Conservation (phyloP, 2,113 vertebrate species). For the Pipra filicauda region DNA sequence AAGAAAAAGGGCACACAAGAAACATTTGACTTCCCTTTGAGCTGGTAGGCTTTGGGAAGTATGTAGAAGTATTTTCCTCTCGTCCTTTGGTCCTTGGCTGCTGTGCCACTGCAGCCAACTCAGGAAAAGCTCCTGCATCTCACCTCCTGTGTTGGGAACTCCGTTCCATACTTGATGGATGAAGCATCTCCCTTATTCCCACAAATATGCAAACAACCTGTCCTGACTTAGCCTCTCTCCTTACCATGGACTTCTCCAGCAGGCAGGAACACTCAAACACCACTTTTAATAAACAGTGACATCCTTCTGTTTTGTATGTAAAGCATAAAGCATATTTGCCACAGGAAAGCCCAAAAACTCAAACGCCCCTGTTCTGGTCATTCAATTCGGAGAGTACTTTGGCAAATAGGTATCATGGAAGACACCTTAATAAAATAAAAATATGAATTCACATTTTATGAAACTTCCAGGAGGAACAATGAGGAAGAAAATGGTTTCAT, state of each 20-base stretch:
- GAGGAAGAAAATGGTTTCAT: too few species aligned
- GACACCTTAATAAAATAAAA: neutral
- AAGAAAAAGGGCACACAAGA: neutral
- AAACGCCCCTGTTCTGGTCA: neutral
- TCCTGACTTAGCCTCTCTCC: neutral
- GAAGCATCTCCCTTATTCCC: neutral
- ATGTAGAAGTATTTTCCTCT: neutral
- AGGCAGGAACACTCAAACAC: neutral
- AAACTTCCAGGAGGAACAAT: neutral
- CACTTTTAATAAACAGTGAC: neutral
- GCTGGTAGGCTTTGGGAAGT: neutral
- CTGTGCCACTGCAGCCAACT: neutral
- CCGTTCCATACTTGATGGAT: neutral
- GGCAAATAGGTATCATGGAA: neutral
- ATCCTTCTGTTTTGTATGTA: neutral
- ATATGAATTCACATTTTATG: neutral
- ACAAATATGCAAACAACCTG: neutral
- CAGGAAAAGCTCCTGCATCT: neutral
- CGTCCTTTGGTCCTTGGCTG: neutral
- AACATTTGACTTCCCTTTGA: neutral
- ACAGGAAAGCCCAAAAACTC: neutral
- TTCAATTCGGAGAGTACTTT: neutral
- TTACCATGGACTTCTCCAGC: neutral
- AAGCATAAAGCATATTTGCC: neutral
- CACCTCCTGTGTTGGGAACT: accelerated